phyloP scores from a whole-genome alignment of 2,888 invertebrate genomes.

The Scelioninae gen. 1 region DNA sequence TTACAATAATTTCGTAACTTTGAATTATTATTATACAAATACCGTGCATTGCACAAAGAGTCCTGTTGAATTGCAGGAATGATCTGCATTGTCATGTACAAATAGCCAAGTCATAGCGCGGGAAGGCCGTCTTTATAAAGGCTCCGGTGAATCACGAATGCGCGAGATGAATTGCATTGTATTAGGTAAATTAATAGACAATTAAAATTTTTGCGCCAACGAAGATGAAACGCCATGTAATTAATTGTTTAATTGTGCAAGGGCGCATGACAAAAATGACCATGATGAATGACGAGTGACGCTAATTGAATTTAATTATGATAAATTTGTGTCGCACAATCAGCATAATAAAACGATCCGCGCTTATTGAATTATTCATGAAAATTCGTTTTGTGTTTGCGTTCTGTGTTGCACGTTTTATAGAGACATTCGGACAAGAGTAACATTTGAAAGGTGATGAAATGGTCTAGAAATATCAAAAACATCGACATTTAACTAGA shows the following conservation, averaged over 20 bases:
- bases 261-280: constrained; percentile 5
- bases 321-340: constrained; percentile 7
- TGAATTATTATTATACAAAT: constrained; percentile 32
- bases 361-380: constrained; percentile 24
- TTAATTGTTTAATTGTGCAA: constrained; percentile 44
- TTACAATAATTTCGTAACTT: constrained; percentile 46
- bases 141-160: constrained; percentile 30
- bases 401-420: not conserved
- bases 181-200: constrained; percentile 52
- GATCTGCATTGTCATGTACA: constrained; percentile 50
- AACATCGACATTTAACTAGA: constrained; percentile 15
- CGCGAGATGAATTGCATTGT: constrained; percentile 46
- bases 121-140: constrained; percentile 49
- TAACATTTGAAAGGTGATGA: constrained; percentile 8
- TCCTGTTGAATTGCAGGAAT: constrained; percentile 43
- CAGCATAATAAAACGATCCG: constrained; percentile 3
- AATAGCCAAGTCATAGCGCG: constrained; percentile 56
- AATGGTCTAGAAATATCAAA: constrained; percentile 24
- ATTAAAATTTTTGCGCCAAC: constrained; percentile 39
- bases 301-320: constrained; percentile 46
- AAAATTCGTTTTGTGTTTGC: constrained; percentile 7
- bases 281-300: constrained; percentile 13
- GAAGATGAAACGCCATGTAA: constrained; percentile 7
- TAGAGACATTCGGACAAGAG: not conserved
- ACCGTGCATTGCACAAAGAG: constrained; percentile 35